These are phyloP conservation scores for Lumbricus terrestris DNA, from an alignment of 2,888 invertebrate genomes.

Conservation along the genomic window DNA sequence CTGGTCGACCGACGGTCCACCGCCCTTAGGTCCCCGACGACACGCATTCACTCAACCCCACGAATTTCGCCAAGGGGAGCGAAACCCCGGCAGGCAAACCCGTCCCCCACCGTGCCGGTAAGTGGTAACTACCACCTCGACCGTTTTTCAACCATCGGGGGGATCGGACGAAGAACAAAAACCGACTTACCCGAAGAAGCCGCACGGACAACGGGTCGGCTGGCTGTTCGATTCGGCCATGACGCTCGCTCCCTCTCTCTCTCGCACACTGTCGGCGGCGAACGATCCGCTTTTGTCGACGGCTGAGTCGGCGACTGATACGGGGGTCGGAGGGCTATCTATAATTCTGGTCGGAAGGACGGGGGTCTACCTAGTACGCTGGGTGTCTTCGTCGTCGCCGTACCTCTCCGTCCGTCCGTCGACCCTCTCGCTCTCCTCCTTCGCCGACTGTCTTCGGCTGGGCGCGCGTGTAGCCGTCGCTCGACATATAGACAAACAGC, in stretches of 20 bases:
- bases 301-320: slow-evolving; percentile 3
- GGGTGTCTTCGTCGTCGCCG: not conserved
- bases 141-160: no score
- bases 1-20: not conserved
- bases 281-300: not conserved
- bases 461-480: not conserved
- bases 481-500: not conserved
- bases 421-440: not conserved
- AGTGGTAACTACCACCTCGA: not conserved
- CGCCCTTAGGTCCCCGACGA: not conserved
- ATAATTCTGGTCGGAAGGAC: not conserved
- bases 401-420: not conserved
- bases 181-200: slow-evolving; percentile 32
- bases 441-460: not conserved
- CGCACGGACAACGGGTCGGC: slow-evolving; percentile 30
- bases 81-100: not conserved
- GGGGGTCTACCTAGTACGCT: not conserved
- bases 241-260: slow-evolving; percentile 3
- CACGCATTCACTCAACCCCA: not conserved
- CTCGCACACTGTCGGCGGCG: no score
- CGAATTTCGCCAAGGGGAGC: not conserved
- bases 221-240: slow-evolving; percentile 34
- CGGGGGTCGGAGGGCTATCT: slow-evolving; percentile 3
- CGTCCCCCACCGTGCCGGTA: not conserved
- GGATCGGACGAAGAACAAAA: not conserved